Base-by-base conservation (phyloP, 1,140 invertebrate species). In the Aethina tumida region DNA sequence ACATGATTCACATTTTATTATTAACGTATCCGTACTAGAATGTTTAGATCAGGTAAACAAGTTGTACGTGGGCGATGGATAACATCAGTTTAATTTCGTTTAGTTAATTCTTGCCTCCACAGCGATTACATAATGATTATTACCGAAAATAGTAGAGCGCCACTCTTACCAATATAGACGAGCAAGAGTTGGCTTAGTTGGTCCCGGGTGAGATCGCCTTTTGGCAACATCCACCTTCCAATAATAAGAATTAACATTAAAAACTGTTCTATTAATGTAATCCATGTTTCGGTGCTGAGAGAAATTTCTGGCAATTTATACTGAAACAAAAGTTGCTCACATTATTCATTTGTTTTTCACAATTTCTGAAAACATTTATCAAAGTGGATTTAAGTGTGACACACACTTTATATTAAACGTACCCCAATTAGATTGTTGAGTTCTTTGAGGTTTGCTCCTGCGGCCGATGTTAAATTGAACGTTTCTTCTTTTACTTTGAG, bases 141-240 rank as follows among this genome's bases (percentile, higher is more conserved):
- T n/a, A n/a, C n/a, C n/a, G n/a, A n/a, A n/a, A n/a, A n/a, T n/a
- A n/a, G n/a, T n/a, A n/a, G n/a, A n/a, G n/a, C n/a, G n/a, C n/a
- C 8, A 5, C 2, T 36, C 56, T 53, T 52, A 74, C 79, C 81
- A 39, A 84, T 84, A 53, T 84, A 84, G 5, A 84, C 90, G 2
- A 95, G 66, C 1, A 95, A 63, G n/a, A 96, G 64, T 52, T 95
- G 90, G 21, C 89, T 91, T 4, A 95, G 67, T 60, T 95, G 86
- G 56, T 94, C 90, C 16, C 90, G 70, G 0, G 85, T 90, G 2
- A 94, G 69, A 39, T 91, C 85, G 5, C 89, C 89, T 46, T 90
- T 88, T 1, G 91, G 86, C 34, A 94, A 65, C 62, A 94, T 71
- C 84, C 89, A 93, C 17, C 88, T 68, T 1, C 86, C 85, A 32